Evolutionary conservation across 35 echinoderm and acorn worm species (phyloP), one percentile per base, ranked within the genome.

Genomic region (Holothuria glaberrima): DNA sequence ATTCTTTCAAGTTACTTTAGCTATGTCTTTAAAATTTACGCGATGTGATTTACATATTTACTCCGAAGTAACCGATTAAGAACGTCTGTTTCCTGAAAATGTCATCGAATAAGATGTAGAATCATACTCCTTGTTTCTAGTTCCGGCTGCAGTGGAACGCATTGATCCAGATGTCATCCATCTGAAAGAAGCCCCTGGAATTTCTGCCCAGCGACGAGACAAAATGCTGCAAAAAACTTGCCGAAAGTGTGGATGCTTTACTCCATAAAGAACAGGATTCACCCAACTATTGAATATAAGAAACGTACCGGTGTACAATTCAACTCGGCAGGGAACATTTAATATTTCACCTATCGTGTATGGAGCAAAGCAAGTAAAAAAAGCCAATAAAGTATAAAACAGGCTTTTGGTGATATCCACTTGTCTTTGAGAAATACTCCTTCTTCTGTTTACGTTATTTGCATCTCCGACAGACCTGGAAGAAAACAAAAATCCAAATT

Each of bases 241-340:
- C 52, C 59, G 19, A 34, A 82, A 82, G 22, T 82, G 78, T 12
- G 78, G 78, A 58, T 82, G 78, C 50, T 82, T 82, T 16, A 82
- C 9, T 58, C 78, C 78, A 31, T 82, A 82, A 28, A 82, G 22
- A 34, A 82, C 48, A 52, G 78, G 78, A 75, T 75, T 75, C 19
- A 75, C 19, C 18, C 71, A 75, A 75, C 71, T 75, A 30, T 75
- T 80, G 38, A 26, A 71, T 3, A 32, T 12, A 26, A 71, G 26
- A 17, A 71, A 32, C 21, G 27, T 71, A 17, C 68, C 27, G 68
- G 68, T 71, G 68, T 71, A 32, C 16, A 71, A 0, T 26, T 17
- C 33, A 14, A 71, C 16, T 17, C 33, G 16, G 33, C 27, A 6
- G 0, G 68, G 27, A 30, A 24, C 68, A 32, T 71, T 4, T 17